A percentile compares a stretch with the other conserved stretches of the same genome.
phyloP scores from a whole-genome alignment of 2,113 vertebrate species.

The Halcyon senegalensis region DNA sequence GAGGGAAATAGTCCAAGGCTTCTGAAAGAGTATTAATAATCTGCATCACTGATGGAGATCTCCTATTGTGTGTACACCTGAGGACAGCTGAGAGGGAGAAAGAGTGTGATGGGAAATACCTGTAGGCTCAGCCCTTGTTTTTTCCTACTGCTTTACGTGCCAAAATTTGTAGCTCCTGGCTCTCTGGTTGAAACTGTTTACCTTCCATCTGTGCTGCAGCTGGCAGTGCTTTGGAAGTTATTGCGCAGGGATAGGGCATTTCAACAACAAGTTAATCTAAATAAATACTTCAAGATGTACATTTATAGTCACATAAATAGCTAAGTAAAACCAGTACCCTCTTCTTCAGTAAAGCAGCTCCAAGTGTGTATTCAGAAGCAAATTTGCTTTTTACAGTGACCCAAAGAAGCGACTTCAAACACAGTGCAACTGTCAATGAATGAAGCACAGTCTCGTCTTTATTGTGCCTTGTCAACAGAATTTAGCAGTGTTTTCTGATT shows the following conservation, averaged over 20 bases:
- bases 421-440: not conserved
- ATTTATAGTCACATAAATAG: not conserved
- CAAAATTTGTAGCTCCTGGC: not conserved
- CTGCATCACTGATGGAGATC: not conserved
- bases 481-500: not conserved
- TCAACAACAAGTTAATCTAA: not conserved
- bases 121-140: not conserved
- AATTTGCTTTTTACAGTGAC: not conserved
- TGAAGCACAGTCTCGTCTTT: not conserved
- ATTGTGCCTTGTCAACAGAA: not conserved
- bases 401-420: not conserved
- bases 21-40: not conserved
- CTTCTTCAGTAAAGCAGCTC: not conserved
- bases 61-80: not conserved
- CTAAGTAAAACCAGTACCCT: not conserved
- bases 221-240: not conserved
- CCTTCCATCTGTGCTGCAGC: not conserved
- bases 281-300: slow-evolving; percentile 12
- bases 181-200: not conserved
- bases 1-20: not conserved
- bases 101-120: not conserved
- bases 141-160: not conserved
- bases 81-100: not conserved
- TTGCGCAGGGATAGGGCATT: not conserved
- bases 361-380: not conserved